These are phyloP conservation scores for Bombus affinis DNA, from an alignment of 1,140 invertebrate genomes.

Conservation along the genomic window DNA sequence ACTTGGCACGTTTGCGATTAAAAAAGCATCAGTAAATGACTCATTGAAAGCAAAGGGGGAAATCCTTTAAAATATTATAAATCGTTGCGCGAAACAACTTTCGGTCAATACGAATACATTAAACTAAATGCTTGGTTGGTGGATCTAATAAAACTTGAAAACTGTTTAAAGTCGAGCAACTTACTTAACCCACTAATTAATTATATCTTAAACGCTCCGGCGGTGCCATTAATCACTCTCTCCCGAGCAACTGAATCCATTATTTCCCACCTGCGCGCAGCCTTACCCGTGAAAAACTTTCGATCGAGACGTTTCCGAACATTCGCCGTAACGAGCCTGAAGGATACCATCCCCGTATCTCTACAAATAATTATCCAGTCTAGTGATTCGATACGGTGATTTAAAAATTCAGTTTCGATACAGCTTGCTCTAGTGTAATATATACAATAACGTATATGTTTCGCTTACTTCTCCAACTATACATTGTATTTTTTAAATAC, in stretches of 20 bases:
- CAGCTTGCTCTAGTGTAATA: too few species aligned
- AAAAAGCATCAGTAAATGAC: not conserved
- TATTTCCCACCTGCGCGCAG: conserved; percentile 12
- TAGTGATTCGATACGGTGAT: not conserved
- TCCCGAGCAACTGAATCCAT: conserved; percentile 29
- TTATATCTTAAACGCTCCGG: conserved; percentile 37
- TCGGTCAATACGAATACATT: not conserved
- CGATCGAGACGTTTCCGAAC: not conserved
- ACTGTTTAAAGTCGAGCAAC: conserved; percentile 38
- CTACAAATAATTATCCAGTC: not conserved
- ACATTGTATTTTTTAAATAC: too few species aligned
- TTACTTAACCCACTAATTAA: conserved; percentile 44
- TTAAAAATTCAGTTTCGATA: not conserved
- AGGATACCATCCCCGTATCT: not conserved
- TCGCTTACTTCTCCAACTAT: too few species aligned
- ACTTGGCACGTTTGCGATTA: not conserved
- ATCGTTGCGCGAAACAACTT: not conserved
- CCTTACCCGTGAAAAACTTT: not conserved
- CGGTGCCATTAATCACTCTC: conserved; percentile 30
- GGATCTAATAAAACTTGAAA: conserved; percentile 29
- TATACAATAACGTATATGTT: too few species aligned
- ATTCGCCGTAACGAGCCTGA: not conserved
- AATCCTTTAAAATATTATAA: not conserved
- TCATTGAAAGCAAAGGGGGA: too few species aligned
- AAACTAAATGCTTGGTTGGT: not conserved